These are phyloP conservation scores for Pelusios castaneus DNA, from an alignment of 2,113 vertebrate genomes.

Conservation along the genomic window DNA sequence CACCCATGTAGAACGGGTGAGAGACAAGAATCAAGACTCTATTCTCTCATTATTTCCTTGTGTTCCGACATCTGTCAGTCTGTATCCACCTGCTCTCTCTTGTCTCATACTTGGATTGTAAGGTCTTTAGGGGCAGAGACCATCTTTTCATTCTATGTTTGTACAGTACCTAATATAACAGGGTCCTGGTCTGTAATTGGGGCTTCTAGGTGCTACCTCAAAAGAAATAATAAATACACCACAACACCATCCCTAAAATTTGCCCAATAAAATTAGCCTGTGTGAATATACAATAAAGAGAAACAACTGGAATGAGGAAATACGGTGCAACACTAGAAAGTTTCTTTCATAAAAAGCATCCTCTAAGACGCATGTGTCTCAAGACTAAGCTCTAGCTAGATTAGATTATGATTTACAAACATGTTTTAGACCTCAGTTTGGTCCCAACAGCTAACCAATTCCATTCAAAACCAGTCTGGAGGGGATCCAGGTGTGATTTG, in stretches of 20 bases:
- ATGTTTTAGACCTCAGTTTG: slow-evolving; percentile 22
- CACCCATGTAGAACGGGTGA: background rate
- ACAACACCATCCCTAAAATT: background rate
- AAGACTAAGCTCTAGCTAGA: background rate
- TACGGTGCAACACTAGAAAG: background rate
- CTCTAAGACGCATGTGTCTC: accelerated
- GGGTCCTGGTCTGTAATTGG: background rate
- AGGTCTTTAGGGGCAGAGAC: background rate
- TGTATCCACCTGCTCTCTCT: background rate
- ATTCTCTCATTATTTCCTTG: background rate
- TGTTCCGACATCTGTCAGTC: background rate
- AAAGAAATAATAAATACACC: background rate
- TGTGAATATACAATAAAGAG: background rate
- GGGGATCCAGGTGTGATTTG: background rate
- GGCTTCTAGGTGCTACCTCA: background rate
- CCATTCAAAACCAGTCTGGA: background rate
- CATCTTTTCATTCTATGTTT: background rate
- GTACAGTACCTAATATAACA: accelerated
- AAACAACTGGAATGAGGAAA: background rate
- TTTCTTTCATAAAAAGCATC: background rate
- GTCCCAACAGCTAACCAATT: background rate
- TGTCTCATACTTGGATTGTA: background rate
- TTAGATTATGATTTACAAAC: background rate
- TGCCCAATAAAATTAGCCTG: background rate
- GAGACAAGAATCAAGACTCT: background rate